A percentile compares a stretch with the other conserved stretches of the same genome.
These are phyloP conservation scores for Poeciliopsis presidionis DNA, from an alignment of 2,797 vertebrate genomes.

Conservation along the genomic window DNA sequence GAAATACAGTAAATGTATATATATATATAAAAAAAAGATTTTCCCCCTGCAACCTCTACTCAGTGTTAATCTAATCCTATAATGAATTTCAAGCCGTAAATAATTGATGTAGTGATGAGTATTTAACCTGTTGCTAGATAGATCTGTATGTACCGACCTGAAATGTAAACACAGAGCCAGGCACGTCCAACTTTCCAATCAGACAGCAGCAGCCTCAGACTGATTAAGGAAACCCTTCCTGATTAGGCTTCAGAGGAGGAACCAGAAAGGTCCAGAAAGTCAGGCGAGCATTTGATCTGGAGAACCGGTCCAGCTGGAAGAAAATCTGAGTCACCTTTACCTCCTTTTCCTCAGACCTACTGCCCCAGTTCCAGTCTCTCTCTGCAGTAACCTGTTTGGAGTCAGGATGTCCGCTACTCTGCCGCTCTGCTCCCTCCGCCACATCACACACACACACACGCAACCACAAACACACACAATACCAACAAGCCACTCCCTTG, in stretches of 20 bases:
- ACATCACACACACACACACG: conserved; percentile 65
- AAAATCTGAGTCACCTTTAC: conserved; percentile 63
- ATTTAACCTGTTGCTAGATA: conserved; percentile 10
- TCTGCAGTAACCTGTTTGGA: conserved; percentile 49
- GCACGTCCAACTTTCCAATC: conserved; percentile 48
- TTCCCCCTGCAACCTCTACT: not conserved
- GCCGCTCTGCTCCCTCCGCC: conserved; percentile 65
- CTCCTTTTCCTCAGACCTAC: conserved; percentile 52
- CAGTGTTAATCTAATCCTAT: not conserved
- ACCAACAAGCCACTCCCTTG: conserved; percentile 73
- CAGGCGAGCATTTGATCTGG: conserved; percentile 36
- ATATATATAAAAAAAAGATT: no score
- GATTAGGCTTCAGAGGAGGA: conserved; percentile 12
- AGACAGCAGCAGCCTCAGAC: not conserved
- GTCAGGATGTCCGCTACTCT: conserved; percentile 69
- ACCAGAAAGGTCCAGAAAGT: conserved; percentile 15
- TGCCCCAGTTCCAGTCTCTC: conserved; percentile 25
- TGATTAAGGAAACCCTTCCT: conserved; percentile 12
- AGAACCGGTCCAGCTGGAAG: conserved; percentile 14
- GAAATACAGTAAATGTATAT: not conserved
- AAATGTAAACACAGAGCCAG: conserved; percentile 45
- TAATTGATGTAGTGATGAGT: conserved; percentile 1
- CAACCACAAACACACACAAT: conserved; percentile 35
- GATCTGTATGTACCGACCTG: conserved; percentile 52
- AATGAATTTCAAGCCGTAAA: not conserved